Conservation (phyloP, 2,888 invertebrate genomes). For the Andrena haemorrhoa region DNA sequence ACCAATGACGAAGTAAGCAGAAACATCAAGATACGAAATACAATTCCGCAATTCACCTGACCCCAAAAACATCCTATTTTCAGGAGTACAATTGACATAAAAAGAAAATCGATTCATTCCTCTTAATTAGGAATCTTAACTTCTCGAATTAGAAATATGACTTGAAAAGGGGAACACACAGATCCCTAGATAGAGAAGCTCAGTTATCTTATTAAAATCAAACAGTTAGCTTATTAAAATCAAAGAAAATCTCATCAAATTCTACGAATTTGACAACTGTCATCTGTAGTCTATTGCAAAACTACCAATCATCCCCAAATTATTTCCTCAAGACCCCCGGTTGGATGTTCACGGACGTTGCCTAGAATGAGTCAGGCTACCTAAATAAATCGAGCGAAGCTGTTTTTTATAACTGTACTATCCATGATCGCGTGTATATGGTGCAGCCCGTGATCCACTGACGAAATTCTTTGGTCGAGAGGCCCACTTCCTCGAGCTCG, state of each 20-base stretch:
- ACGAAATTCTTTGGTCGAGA: constrained; percentile 11
- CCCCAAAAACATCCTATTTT: too few species aligned
- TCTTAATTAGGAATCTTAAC: too few species aligned
- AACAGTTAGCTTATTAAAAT: not conserved
- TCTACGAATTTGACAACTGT: not conserved
- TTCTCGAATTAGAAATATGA: too few species aligned
- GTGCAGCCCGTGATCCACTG: not conserved
- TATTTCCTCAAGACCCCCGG: not conserved
- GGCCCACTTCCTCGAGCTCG: not conserved
- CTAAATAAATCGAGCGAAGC: not conserved
- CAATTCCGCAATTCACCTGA: too few species aligned
- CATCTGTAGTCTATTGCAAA: not conserved
- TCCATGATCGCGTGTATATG: constrained; percentile 8
- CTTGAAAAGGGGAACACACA: too few species aligned
- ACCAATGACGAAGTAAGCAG: too few species aligned
- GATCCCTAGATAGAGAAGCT: too few species aligned
- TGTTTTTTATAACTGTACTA: constrained; percentile 31
- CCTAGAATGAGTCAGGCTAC: not conserved
- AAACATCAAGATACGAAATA: too few species aligned
- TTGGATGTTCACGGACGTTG: not conserved
- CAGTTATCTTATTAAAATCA: too few species aligned
- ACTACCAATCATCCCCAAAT: not conserved
- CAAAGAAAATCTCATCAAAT: not conserved
- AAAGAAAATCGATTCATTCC: too few species aligned
- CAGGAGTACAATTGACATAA: too few species aligned